Conservation (phyloP, 2,113 vertebrate species). For the Pterocles orientalis region DNA sequence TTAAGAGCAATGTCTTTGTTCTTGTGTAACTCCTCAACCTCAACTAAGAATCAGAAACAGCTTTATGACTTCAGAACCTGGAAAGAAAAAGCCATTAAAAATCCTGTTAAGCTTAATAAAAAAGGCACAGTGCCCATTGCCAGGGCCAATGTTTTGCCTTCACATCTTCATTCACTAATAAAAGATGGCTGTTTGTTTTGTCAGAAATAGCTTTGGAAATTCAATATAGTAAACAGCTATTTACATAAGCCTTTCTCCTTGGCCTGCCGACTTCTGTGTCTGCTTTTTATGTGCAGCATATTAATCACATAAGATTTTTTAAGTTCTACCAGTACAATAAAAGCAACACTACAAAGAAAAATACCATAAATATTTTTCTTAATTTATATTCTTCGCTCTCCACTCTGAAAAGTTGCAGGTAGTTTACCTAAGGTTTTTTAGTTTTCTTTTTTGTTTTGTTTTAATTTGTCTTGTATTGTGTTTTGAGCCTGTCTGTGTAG, state of each 20-base stretch:
- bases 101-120: slow-evolving; percentile 1
- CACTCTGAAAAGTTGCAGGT: neutral
- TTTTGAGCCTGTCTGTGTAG: neutral
- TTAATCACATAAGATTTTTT: neutral
- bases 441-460: neutral
- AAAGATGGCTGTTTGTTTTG: slow-evolving; percentile 12
- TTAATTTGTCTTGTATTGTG: neutral
- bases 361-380: neutral
- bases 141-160: neutral
- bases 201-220: slow-evolving; percentile 29
- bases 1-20: neutral
- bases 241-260: slow-evolving; percentile 16
- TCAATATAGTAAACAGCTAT: neutral
- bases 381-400: neutral
- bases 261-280: neutral
- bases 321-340: neutral
- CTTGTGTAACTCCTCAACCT: neutral
- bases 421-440: neutral
- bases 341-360: neutral
- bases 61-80: slow-evolving; percentile 22
- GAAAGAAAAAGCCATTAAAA: slow-evolving; percentile 1
- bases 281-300: neutral
- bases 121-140: neutral
- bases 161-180: slow-evolving; percentile 6
- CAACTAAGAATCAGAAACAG: slow-evolving; percentile 24